Evolutionary conservation across 2,113 vertebrate species (phyloP), one percentile per base, ranked within the genome.

Genomic region (Malurus melanocephalus): DNA sequence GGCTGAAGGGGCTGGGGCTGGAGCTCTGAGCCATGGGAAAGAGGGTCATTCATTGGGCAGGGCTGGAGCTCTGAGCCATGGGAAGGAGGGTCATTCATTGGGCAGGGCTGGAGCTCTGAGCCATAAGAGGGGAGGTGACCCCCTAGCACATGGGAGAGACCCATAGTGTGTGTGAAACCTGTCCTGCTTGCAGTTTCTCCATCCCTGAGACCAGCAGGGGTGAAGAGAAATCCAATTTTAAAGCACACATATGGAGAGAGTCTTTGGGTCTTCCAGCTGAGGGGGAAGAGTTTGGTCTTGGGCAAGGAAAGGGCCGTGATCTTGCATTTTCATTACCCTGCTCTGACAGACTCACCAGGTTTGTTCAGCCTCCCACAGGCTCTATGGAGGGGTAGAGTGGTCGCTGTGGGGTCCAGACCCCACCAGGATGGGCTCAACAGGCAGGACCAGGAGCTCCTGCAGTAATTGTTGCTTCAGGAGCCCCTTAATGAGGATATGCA

Each of bases 171-270:
- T 28, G 42, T 48, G 38, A 56, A 78, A 87, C 42, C 23, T 57
- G 42, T 48, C 19, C 56, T 45, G 27, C 24, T 11, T 57, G 20
- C 42, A 30, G 46, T 20, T 52, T 19, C 32, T 26, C 55, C 6
- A 2, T 23, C 48, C 59, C 75, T 81, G 46, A 0, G 0, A 28
- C 0, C 1, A 19, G 10, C 16, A 3, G 5, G 33, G 43, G 19
- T 38, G 46, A 26, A 45, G 59, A 48, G 38, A 89, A 92, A 56
- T 5, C 24, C 42, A 13, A 6, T 38, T 43, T 24, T 66, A 61
- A 75, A 8, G 23, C 62, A 38, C 11, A 45, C 18, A 67, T 23
- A 26, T 0, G 0, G 30, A 71, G 20, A 13, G 32, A 33, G 23
- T 43, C 32, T 9, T 55, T 74, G 13, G 76, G 6, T 42, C 20